Evolutionary conservation across 2,113 vertebrate species (phyloP).

Genomic region (Anas platyrhynchos): DNA sequence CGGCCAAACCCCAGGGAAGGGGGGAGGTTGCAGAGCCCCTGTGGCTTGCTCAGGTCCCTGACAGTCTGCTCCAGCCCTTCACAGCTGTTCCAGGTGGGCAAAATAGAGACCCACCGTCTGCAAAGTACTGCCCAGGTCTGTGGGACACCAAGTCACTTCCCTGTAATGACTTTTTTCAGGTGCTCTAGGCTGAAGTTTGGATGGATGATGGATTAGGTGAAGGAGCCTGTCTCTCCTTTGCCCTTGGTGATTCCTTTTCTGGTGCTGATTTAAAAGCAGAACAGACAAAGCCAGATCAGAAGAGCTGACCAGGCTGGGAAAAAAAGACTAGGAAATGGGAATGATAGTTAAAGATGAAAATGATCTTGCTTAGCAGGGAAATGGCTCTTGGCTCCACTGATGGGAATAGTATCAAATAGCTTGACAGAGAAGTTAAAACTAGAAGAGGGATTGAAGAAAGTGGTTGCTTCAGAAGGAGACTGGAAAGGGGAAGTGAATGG

Average conservation of each 20-base stretch:
- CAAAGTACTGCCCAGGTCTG: not conserved
- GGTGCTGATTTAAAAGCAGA: not conserved
- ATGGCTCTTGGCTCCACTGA: not conserved
- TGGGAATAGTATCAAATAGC: not conserved
- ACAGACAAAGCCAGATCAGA: not conserved
- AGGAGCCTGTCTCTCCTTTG: not conserved
- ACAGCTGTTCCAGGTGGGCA: rapidly evolving
- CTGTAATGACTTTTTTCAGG: not conserved
- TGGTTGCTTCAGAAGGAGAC: not conserved
- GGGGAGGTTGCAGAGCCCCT: not conserved
- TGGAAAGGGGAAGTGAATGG: not conserved
- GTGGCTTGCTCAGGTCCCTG: not conserved
- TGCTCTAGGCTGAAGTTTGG: not conserved
- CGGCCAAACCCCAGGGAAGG: not conserved
- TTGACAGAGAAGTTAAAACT: not conserved
- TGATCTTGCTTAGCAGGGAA: not conserved
- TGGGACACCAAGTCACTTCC: not conserved
- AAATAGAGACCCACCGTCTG: not conserved
- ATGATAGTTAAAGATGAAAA: not conserved
- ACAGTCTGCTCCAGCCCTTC: not conserved
- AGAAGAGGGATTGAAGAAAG: not conserved
- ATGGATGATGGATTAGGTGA: not conserved
- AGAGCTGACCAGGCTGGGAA: not conserved
- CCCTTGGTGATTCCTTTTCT: not conserved
- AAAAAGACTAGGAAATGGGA: not conserved